phyloP scores from a whole-genome alignment of 2,888 invertebrate genomes.

The Endotricha flammealis region DNA sequence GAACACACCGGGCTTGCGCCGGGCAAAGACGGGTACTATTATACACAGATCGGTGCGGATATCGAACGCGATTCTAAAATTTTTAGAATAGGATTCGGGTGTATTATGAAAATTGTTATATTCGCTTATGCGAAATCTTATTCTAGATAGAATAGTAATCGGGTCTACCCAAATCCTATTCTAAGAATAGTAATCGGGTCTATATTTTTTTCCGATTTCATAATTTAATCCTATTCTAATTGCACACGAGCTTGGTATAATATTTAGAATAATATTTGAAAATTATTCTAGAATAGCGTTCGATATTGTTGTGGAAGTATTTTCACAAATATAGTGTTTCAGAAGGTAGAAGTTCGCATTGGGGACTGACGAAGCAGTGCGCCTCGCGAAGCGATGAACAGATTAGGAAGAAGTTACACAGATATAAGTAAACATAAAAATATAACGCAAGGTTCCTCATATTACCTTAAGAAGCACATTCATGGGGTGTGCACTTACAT shows the following conservation, averaged over 20 bases:
- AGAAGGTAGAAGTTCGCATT: slow-evolving; percentile 48
- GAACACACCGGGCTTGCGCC: slow-evolving; percentile 23
- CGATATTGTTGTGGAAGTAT: slow-evolving; percentile 47
- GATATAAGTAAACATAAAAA: slow-evolving; percentile 53
- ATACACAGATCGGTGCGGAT: slow-evolving; percentile 31
- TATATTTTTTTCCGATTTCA: no score
- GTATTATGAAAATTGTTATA: slow-evolving; percentile 49
- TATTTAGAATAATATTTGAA: not conserved
- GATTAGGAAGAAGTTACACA: slow-evolving; percentile 52
- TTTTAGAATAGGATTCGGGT: slow-evolving; percentile 46
- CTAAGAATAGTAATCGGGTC: no score
- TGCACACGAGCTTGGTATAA: not conserved
- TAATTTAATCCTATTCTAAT: no score
- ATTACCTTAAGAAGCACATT: slow-evolving; percentile 73
- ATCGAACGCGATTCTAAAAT: slow-evolving; percentile 34
- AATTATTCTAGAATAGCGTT: slow-evolving; percentile 41
- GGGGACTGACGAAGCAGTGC: slow-evolving; percentile 66
- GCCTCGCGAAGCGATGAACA: slow-evolving; percentile 67
- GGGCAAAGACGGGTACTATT: slow-evolving; percentile 21
- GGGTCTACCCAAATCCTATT: no score
- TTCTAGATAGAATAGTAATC: no score
- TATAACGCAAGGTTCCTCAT: slow-evolving; percentile 63
- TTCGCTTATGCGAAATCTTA: no score
- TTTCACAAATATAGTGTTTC: slow-evolving; percentile 41
- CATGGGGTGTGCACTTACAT: slow-evolving; percentile 74